Percentiles rank a stretch among this genome's conserved stretches.
phyloP scores from a whole-genome alignment of 2,113 vertebrate genomes.

The Pyxicephalus adspersus region DNA sequence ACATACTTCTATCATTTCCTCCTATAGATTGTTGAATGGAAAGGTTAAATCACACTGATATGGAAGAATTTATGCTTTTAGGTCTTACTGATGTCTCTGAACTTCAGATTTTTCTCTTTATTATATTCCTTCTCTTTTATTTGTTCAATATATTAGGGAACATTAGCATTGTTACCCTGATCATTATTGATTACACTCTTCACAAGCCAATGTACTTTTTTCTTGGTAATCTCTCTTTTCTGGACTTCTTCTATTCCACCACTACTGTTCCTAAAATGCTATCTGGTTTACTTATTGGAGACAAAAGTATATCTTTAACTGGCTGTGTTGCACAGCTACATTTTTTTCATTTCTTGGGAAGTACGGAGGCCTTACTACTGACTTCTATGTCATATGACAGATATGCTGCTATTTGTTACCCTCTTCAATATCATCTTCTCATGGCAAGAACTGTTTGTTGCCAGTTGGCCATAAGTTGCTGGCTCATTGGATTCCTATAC shows the following conservation, averaged over 20 bases:
- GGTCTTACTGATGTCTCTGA: constrained; percentile 21
- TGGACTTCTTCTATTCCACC: constrained; percentile 40
- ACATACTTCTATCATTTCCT: too few relatives aligned
- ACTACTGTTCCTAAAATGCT: constrained; percentile 49
- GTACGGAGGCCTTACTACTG: constrained; percentile 61
- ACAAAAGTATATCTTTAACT: constrained; percentile 32
- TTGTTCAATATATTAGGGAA: constrained; percentile 34
- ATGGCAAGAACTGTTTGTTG: constrained; percentile 53
- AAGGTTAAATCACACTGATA: neutral
- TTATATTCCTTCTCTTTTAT: constrained; percentile 29
- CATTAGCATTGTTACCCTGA: constrained; percentile 24
- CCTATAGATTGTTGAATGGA: constrained; percentile 5
- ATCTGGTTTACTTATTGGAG: constrained; percentile 32
- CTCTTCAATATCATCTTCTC: constrained; percentile 56
- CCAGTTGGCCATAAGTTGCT: constrained; percentile 50
- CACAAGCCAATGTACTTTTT: constrained; percentile 50
- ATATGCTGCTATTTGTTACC: constrained; percentile 61
- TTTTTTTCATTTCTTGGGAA: constrained; percentile 57
- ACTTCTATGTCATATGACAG: constrained; percentile 58
- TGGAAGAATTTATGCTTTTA: constrained; percentile 40
- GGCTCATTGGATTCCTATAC: constrained; percentile 56
- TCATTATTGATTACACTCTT: neutral
- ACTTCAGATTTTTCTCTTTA: constrained; percentile 24
- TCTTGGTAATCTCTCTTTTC: constrained; percentile 37
- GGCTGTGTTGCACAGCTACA: constrained; percentile 42